Conservation (phyloP, 2,888 invertebrate genomes). For the Cerceris ruficornis region DNA sequence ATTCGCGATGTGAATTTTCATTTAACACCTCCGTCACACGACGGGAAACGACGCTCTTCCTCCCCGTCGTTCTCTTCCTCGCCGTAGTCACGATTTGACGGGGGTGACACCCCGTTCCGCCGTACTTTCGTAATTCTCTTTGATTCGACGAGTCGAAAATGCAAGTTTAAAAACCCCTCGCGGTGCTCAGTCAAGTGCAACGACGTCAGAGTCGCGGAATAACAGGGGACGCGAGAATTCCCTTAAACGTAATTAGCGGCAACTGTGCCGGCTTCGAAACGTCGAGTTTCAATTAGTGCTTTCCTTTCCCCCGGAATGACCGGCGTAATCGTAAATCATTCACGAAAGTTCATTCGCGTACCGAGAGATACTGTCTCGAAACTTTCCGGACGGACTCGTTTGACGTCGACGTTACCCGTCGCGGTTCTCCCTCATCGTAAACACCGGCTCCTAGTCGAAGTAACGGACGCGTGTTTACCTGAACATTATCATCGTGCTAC, state of each 20-base stretch:
- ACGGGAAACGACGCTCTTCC: background rate
- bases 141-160: conserved; percentile 36
- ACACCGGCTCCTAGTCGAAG: conserved; percentile 41
- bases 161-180: conserved; percentile 16
- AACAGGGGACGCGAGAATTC: conserved; percentile 41
- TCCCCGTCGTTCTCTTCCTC: background rate
- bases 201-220: conserved; percentile 17
- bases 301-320: conserved; percentile 44
- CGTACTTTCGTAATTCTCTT: conserved; percentile 33
- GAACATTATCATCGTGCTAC: conserved; percentile 51
- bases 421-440: conserved; percentile 54
- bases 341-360: conserved; percentile 51
- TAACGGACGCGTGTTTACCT: conserved; percentile 56
- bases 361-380: conserved; percentile 60
- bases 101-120: conserved; percentile 25
- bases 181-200: conserved; percentile 30
- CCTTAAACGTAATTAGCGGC: conserved; percentile 56
- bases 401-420: conserved; percentile 49
- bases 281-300: conserved; percentile 61
- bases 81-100: conserved; percentile 11
- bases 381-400: conserved; percentile 55
- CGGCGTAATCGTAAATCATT: conserved; percentile 62
- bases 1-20: conserved; percentile 31
- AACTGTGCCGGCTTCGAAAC: conserved; percentile 28
- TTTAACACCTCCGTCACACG: conserved; percentile 3